Conservation (phyloP, 2,113 vertebrate species). For the Cyanoderma ruficeps region DNA sequence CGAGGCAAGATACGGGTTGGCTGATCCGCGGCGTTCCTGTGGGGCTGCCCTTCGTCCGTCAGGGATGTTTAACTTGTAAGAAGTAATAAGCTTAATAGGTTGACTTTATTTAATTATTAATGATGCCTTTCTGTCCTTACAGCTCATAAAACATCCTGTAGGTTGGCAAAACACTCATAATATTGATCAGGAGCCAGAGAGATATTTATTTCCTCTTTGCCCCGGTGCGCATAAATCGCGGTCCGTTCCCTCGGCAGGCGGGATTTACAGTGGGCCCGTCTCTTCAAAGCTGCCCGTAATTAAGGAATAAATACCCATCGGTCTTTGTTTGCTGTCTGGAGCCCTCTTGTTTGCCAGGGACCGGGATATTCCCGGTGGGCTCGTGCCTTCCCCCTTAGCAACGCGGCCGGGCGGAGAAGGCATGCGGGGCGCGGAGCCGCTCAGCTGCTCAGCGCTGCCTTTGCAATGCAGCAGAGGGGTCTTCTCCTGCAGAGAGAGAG, state of each 20-base stretch:
- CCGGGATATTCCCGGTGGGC: slow-evolving; percentile 27
- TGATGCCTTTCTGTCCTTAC: slow-evolving; percentile 65
- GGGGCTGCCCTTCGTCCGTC: background rate
- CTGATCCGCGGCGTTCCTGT: background rate
- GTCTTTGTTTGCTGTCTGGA: slow-evolving; percentile 71
- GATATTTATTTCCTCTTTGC: slow-evolving; percentile 79
- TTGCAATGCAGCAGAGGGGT: slow-evolving; percentile 62
- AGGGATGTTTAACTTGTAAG: slow-evolving; percentile 8
- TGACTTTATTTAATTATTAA: slow-evolving; percentile 83
- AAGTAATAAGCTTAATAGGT: slow-evolving; percentile 81
- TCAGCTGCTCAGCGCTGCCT: slow-evolving; percentile 81
- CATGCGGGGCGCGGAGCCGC: slow-evolving; percentile 83
- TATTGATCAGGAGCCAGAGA: slow-evolving; percentile 78
- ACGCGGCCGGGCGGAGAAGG: slow-evolving; percentile 83
- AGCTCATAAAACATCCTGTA: slow-evolving; percentile 79
- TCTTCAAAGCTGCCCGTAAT: slow-evolving; percentile 72
- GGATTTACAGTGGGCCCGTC: slow-evolving; percentile 75
- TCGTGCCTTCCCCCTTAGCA: slow-evolving; percentile 80
- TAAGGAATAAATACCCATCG: slow-evolving; percentile 72
- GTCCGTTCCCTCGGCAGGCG: background rate
- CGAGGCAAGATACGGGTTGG: background rate
- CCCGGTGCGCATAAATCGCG: slow-evolving; percentile 66
- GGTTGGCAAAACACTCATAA: slow-evolving; percentile 78
- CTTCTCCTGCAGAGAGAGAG: slow-evolving; percentile 81
- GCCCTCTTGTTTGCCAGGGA: slow-evolving; percentile 61